Conservation (phyloP, 2,797 vertebrate species). For the Chlorospingus semifuscus region DNA sequence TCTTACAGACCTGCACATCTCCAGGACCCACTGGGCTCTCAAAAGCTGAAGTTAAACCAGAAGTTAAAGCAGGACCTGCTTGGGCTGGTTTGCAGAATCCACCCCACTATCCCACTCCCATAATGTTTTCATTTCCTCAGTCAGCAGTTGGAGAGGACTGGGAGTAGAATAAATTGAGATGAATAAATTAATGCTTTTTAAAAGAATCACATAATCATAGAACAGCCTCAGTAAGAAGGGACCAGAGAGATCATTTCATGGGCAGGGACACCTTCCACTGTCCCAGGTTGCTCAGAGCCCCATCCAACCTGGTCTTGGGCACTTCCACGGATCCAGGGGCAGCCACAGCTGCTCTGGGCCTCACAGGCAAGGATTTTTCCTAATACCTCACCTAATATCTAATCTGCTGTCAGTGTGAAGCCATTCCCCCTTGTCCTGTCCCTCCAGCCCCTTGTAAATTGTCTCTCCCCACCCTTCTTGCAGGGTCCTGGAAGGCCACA, state of each 20-base stretch:
- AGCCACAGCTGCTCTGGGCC: background rate
- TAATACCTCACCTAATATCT: rapidly evolving
- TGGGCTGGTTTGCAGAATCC: background rate
- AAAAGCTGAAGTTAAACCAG: background rate
- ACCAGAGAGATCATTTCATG: rapidly evolving
- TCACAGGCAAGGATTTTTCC: background rate
- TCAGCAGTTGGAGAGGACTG: background rate
- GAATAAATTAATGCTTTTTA: rapidly evolving
- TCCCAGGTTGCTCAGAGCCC: rapidly evolving
- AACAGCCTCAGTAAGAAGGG: rapidly evolving
- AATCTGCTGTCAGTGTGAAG: rapidly evolving
- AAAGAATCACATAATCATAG: background rate
- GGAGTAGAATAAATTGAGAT: background rate
- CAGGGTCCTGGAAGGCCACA: background rate
- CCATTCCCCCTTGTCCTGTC: background rate
- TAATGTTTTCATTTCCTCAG: background rate
- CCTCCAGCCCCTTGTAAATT: rapidly evolving
- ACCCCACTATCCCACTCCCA: background rate
- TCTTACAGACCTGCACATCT: background rate
- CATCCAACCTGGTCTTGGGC: rapidly evolving
- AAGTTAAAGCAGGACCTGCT: background rate
- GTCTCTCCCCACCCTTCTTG: background rate
- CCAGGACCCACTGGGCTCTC: background rate
- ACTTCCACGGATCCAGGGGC: background rate
- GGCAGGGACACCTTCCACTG: rapidly evolving